A percentile compares a stretch with the other conserved stretches of the same genome.
phyloP scores from a whole-genome alignment of 2,888 invertebrate species.

The Elmis aenea region DNA sequence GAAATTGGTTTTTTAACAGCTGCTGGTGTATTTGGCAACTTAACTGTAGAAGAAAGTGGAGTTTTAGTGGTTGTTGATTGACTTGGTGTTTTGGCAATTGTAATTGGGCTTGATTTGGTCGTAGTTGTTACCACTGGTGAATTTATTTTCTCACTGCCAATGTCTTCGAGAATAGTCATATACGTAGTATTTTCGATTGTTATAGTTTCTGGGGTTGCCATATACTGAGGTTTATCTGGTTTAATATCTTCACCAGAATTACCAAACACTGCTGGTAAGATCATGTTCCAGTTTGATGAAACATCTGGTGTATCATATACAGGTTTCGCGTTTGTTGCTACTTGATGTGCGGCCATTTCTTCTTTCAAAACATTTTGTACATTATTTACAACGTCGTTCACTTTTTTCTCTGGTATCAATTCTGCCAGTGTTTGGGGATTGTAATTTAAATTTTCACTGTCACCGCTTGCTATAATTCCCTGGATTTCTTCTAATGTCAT shows the following conservation, averaged over 20 bases:
- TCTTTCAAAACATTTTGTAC: conserved; percentile 79
- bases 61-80: no score
- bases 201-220: conserved; percentile 39
- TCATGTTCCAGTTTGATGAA: conserved; percentile 74
- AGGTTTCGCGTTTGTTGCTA: conserved; percentile 40
- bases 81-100: no score
- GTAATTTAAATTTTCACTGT: conserved; percentile 58
- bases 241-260: conserved; percentile 44
- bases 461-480: conserved; percentile 77
- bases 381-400: conserved; percentile 75
- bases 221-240: conserved; percentile 33
- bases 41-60: no score
- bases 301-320: conserved; percentile 68
- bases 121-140: no score
- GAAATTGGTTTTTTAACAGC: no score
- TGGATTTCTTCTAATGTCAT: conserved; percentile 85
- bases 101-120: no score
- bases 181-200: conserved; percentile 34
- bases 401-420: conserved; percentile 57
- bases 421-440: conserved; percentile 39
- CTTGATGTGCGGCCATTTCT: conserved; percentile 63
- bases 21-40: no score
- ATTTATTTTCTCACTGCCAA: no score
- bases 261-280: conserved; percentile 74
- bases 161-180: no score